A percentile compares a stretch with the other conserved stretches of the same genome.
Conservation (phyloP, 1,140 invertebrate genomes). For the Prorops nasuta region DNA sequence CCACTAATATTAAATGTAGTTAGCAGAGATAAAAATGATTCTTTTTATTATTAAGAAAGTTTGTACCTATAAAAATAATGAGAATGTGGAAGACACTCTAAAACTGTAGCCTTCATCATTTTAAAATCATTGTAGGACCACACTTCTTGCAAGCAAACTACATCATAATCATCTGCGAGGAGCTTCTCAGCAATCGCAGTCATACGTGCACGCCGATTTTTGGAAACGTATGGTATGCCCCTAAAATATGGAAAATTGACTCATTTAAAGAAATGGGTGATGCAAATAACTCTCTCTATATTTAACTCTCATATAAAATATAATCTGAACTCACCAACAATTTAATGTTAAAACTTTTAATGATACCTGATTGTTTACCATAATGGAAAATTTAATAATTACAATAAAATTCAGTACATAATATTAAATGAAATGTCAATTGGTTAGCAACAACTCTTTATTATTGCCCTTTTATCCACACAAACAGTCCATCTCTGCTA, state of each 20-base stretch:
- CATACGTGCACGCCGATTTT: conserved; percentile 73
- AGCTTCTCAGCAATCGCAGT: conserved; percentile 78
- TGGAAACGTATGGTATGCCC: conserved; percentile 81
- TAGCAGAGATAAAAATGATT: too few relatives aligned
- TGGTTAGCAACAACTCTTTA: too few relatives aligned
- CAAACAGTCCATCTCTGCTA: too few relatives aligned
- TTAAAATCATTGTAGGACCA: conserved; percentile 81
- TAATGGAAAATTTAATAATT: too few relatives aligned
- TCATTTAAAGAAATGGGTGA: not conserved
- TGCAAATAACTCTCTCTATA: not conserved
- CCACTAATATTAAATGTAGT: conserved; percentile 66
- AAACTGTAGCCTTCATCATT: conserved; percentile 64
- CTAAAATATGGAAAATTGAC: conserved; percentile 54
- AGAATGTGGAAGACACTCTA: conserved; percentile 70
- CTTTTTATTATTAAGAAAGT: conserved; percentile 7
- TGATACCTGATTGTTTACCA: conserved; percentile 24
- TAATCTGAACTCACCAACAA: conserved; percentile 59
- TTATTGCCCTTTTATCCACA: too few relatives aligned
- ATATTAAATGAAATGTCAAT: too few relatives aligned
- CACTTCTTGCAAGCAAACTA: conserved; percentile 91
- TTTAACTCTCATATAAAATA: conserved; percentile 5
- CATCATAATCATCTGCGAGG: conserved; percentile 70
- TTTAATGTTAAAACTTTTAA: conserved; percentile 59
- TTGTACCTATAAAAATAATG: conserved; percentile 91
- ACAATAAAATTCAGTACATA: too few relatives aligned